A percentile compares a stretch with the other conserved stretches of the same genome.
Evolutionary conservation across 2,888 invertebrate species (phyloP).

Genomic region (Chymomyza fuscimana): DNA sequence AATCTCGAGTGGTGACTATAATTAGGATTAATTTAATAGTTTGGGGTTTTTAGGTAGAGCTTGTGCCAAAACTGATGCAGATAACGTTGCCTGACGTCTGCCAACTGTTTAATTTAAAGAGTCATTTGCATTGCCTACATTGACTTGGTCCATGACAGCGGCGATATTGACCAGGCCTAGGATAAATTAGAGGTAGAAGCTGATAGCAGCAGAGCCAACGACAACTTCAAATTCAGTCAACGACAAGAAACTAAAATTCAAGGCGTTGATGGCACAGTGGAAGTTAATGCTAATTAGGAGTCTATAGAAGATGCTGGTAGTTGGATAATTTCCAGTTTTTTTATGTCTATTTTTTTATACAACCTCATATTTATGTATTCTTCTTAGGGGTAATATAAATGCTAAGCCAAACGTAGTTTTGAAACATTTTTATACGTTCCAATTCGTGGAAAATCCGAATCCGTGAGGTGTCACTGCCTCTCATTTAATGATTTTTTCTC

Average conservation of each 20-base stretch:
- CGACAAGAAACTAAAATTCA: constrained; percentile 11
- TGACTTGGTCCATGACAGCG: constrained; percentile 1
- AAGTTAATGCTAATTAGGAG: neutral
- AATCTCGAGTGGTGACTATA: constrained; percentile 47
- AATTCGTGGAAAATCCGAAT: no score
- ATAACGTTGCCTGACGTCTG: constrained; percentile 14
- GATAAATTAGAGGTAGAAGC: constrained; percentile 25
- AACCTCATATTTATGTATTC: no score
- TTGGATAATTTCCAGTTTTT: neutral
- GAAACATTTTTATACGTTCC: no score
- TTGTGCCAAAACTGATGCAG: constrained; percentile 43
- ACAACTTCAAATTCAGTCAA: constrained; percentile 12
- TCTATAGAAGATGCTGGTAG: neutral
- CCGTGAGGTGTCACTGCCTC: no score
- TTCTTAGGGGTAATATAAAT: no score
- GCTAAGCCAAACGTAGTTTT: no score
- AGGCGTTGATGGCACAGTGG: constrained; percentile 41
- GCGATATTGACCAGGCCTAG: neutral
- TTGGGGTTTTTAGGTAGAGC: constrained; percentile 19
- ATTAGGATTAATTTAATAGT: constrained; percentile 69
- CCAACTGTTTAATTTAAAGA: constrained; percentile 39
- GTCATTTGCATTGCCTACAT: constrained; percentile 35
- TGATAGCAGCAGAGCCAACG: constrained; percentile 30
- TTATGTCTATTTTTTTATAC: no score
- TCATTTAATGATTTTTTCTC: no score